Evolutionary conservation across 2,888 invertebrate genomes (phyloP).

Genomic region (Scaptomyza reducta): DNA sequence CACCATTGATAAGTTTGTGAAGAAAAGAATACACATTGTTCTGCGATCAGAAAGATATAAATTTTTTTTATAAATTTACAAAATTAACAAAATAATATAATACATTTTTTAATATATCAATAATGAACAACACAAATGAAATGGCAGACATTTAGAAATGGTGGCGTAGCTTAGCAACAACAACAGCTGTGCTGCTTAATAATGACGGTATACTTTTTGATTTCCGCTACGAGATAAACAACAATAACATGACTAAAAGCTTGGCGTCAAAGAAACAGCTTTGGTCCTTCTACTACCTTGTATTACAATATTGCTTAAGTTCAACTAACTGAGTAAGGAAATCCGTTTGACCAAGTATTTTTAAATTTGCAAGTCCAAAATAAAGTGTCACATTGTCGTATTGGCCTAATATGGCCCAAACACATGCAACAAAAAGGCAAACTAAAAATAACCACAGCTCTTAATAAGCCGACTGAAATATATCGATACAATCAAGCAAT

Average conservation of each 20-base stretch:
- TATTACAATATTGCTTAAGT: neutral
- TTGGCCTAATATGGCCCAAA: neutral
- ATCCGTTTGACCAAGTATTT: neutral
- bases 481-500: constrained; percentile 19
- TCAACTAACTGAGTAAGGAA: neutral
- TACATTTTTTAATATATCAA: no score
- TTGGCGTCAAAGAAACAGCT: neutral
- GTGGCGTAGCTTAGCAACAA: neutral
- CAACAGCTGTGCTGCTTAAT: neutral
- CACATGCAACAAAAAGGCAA: neutral
- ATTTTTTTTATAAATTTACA: no score
- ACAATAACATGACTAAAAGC: neutral
- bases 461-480: constrained; percentile 14
- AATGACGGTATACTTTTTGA: neutral
- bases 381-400: neutral
- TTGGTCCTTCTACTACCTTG: neutral
- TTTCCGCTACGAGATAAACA: neutral
- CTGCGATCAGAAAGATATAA: no score
- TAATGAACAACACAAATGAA: no score
- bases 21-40: no score
- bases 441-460: constrained; percentile 8
- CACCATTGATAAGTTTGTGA: no score
- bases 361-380: neutral
- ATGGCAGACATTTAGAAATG: no score
- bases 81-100: no score